Conservation (phyloP, 2,113 vertebrate genomes). For the Nycticorax nycticorax region DNA sequence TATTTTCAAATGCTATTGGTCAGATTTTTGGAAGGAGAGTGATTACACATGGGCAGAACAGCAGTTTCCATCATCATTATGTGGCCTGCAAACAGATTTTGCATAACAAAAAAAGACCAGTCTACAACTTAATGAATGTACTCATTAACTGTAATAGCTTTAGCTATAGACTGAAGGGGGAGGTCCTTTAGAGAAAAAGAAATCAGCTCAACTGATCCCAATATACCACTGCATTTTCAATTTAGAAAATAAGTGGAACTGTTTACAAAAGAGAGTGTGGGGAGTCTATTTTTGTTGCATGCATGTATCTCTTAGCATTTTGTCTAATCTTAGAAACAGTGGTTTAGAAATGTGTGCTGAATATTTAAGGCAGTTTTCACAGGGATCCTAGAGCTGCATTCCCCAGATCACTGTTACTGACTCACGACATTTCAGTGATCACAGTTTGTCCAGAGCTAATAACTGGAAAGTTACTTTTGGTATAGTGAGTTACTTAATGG, state of each 20-base stretch:
- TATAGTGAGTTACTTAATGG: neutral
- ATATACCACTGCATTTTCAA: neutral
- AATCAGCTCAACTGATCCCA: neutral
- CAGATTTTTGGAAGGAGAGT: constrained; percentile 58
- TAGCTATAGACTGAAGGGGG: constrained; percentile 13
- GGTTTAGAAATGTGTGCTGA: neutral
- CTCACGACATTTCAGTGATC: fast-evolving
- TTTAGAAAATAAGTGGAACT: neutral
- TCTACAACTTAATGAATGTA: constrained; percentile 44
- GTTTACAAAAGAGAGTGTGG: neutral
- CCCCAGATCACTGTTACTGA: neutral
- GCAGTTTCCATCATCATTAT: constrained; percentile 65
- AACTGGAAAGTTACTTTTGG: neutral
- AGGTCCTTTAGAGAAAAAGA: neutral
- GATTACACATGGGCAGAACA: constrained; percentile 45
- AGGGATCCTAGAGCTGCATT: neutral
- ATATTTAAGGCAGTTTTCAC: neutral
- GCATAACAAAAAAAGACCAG: constrained; percentile 20
- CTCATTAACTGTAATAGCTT: constrained; percentile 61
- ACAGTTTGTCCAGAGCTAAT: neutral
- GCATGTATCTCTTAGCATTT: neutral
- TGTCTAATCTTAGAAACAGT: neutral
- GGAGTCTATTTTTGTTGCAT: neutral
- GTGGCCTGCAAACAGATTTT: constrained; percentile 52
- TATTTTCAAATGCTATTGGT: constrained; percentile 15